A percentile compares a stretch with the other conserved stretches of the same genome.
phyloP scores from a whole-genome alignment of 2,888 invertebrate genomes.

The Antitype chi region DNA sequence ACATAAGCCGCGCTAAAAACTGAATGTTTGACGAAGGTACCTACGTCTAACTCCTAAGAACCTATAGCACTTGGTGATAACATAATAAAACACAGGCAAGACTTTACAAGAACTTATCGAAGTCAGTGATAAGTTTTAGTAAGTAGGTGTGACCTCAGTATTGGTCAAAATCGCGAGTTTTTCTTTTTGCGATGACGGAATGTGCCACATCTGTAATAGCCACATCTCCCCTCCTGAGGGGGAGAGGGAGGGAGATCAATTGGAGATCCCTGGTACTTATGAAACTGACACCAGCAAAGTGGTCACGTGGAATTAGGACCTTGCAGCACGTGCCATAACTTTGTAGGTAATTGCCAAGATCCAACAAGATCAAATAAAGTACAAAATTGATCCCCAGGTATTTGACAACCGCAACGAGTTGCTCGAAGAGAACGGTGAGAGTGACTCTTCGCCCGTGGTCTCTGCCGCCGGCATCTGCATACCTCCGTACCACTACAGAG shows the following conservation, averaged over 20 bases:
- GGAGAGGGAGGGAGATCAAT: not conserved
- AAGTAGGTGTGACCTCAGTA: not conserved
- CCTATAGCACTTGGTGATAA: not conserved
- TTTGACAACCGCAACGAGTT: constrained; percentile 95
- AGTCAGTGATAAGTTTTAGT: not conserved
- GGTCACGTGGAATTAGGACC: not conserved
- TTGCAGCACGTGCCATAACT: not conserved
- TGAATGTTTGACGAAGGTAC: too few relatives aligned
- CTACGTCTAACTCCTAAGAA: not conserved
- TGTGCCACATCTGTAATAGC: too few relatives aligned
- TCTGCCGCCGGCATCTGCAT: constrained; percentile 94
- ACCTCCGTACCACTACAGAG: constrained; percentile 95
- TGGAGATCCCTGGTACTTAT: not conserved
- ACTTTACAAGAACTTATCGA: not conserved
- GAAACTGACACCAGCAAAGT: not conserved
- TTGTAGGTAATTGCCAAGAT: not conserved
- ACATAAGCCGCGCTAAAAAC: not conserved
- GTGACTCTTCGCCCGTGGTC: constrained; percentile 92
- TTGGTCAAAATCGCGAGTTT: not conserved
- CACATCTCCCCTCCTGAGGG: too few relatives aligned
- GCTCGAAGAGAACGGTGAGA: constrained; percentile 92
- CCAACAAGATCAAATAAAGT: not conserved
- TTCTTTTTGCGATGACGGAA: not conserved
- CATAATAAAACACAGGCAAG: not conserved
- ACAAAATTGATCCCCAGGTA: constrained; percentile 90